Base-by-base conservation (phyloP, 2,888 invertebrate species). In the Uloborus plumipes region DNA sequence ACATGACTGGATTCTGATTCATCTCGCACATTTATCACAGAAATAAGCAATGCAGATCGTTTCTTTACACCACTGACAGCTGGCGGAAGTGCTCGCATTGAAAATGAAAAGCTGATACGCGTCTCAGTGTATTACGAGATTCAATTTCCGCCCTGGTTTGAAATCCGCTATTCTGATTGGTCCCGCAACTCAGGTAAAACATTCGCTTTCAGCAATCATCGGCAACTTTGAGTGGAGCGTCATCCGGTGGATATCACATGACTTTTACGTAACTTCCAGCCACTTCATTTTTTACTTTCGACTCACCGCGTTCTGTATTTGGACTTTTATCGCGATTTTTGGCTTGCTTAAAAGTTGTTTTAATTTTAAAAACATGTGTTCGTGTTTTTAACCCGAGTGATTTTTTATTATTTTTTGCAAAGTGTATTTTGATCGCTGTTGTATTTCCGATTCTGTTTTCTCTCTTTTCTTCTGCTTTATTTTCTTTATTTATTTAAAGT, bases 61-160 rank as follows among this genome's bases (percentile, higher is more conserved):
- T 31, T 59, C 55, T 59, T 71, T 59, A 26, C 49, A 31, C 2
- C 18, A 18, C 47, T n/a, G 31, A 49, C 74, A 81, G 80, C 80
- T 81, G 80, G 80, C 80, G 80, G 80, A 81, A 81, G 51, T 61
- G 20, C 55, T 53, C 79, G 66, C 53, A 67, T 50, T 51, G 20
- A 53, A 78, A 59, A 31, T 20, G 50, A 50, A 74, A 81, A 61
- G 58, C 31, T 58, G 74, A 81, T 81, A 81, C 70, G 69, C 55
- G 67, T 64, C 66, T 50, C 51, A 58, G 39, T 64, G 31, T 20
- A 65, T 22, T 47, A 49, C 73, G 55, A 74, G 67, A 74, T 73
- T 70, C 80, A 70, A 74, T 81, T 81, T 81, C 80, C 69, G 74
- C 70, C 59, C 70, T 59, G 70, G 55, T 81, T 81, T 74, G 64